Evolutionary conservation across 2,113 vertebrate genomes (phyloP), one percentile per base, ranked within the genome.

Genomic region (Notiomystis cincta): DNA sequence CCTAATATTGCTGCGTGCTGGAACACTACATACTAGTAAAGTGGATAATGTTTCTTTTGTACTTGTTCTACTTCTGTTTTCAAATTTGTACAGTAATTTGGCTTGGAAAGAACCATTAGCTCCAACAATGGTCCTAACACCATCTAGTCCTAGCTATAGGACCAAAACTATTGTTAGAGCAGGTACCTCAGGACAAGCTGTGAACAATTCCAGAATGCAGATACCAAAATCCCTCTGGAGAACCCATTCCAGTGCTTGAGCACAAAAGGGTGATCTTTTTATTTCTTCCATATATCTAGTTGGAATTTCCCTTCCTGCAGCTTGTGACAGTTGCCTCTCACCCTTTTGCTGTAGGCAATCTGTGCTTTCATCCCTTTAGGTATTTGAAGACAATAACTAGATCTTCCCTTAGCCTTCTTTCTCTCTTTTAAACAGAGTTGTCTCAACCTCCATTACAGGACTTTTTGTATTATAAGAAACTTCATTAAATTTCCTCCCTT

Each of bases 1-100:
- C 38, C 38, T 48, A 40, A 27, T 20, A n/a, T 48, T 57, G 28
- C 18, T 27, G 6, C 1, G 1, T 50, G 23, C 11, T 65, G 13
- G 18, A 81, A 45, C 50, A 58, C 25, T 45, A 15, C 11, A 44
- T 4, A 35, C 16, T 1, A 0, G 0, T 57, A 23, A 72, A 16
- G 21, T 21, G 44, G 13, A 5, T 72, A 37, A 56, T 5, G 6
- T 69, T 69, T 92, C 48, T 77, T 12, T n/a, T 16, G 13, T 33
- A 35, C 35, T 80, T 91, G 25, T 5, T 79, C 11, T 44, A 9
- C 35, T 19, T 44, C 38, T 60, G 7, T 27, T 92, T 81, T 58
- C 30, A 61, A 37, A 73, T 42, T 33, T 53, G 5, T 30, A 22
- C 9, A 61, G 15, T 62, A 70, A 38, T 57, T 77, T 45, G 3